Evolutionary conservation across 1,140 invertebrate species (phyloP).

Genomic region (Listronotus oregonensis): DNA sequence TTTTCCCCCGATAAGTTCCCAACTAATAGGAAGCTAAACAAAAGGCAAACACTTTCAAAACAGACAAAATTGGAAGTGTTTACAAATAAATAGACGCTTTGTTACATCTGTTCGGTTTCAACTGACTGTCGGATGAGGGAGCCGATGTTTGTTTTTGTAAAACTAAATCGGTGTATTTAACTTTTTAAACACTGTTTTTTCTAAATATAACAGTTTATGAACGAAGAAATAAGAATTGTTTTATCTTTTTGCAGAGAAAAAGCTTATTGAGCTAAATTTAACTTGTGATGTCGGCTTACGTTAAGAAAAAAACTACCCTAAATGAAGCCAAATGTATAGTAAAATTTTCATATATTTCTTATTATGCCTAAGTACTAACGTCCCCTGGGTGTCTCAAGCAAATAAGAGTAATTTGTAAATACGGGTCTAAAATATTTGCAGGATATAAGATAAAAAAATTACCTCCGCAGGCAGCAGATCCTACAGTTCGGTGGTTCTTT

Average conservation of each 20-base stretch:
- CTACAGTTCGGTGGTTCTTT: no score
- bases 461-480: no score
- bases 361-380: no score
- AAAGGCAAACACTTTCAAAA: slow-evolving; percentile 27
- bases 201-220: slow-evolving; percentile 3
- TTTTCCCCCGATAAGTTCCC: slow-evolving; percentile 9
- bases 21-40: slow-evolving; percentile 32
- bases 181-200: slow-evolving; percentile 14
- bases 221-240: neutral
- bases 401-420: no score
- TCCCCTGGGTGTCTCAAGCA: no score
- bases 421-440: no score
- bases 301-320: neutral
- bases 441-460: no score
- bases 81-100: slow-evolving; percentile 38
- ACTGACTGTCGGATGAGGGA: slow-evolving; percentile 28
- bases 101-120: slow-evolving; percentile 36
- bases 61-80: slow-evolving; percentile 35
- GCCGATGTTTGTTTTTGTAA: slow-evolving; percentile 33
- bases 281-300: no score
- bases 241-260: neutral
- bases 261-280: neutral
- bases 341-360: no score
- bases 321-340: no score
- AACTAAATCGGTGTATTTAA: slow-evolving; percentile 32